Evolutionary conservation across 2,888 invertebrate species (phyloP).

Genomic region (Orchesella flavescens): DNA sequence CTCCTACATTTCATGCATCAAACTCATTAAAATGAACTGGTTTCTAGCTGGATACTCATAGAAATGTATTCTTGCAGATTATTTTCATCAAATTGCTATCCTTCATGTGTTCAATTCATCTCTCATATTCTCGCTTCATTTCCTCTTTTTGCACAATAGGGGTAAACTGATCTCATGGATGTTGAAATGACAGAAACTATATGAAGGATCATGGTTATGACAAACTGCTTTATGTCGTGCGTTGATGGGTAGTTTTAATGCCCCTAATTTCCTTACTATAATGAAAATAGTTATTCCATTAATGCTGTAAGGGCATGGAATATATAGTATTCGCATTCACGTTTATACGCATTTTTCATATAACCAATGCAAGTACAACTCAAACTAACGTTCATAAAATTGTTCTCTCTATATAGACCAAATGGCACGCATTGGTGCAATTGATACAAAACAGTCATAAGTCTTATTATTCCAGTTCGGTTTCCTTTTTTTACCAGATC

Average conservation of each 20-base stretch:
- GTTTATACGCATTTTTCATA: no score
- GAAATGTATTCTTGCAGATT: neutral
- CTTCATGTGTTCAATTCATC: neutral
- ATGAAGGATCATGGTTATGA: no score
- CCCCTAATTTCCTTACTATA: no score
- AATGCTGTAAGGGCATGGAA: no score
- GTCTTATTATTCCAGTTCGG: neutral
- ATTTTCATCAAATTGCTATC: neutral
- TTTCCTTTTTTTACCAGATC: constrained; percentile 14
- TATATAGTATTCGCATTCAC: no score
- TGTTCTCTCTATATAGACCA: neutral
- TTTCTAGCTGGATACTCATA: constrained; percentile 11
- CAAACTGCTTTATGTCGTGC: no score
- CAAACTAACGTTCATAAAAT: no score
- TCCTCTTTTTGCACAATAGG: constrained; percentile 18
- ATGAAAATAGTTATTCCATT: no score
- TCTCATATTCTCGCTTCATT: neutral
- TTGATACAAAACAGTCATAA: neutral
- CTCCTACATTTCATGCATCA: constrained; percentile 29
- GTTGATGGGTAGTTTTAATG: no score
- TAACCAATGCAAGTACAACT: no score
- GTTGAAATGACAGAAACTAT: neutral
- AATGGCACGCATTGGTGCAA: neutral
- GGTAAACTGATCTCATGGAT: constrained; percentile 16
- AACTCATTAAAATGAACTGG: constrained; percentile 45